These are phyloP conservation scores for Phortica magna DNA, from an alignment of 2,888 invertebrate genomes.

Conservation along the genomic window DNA sequence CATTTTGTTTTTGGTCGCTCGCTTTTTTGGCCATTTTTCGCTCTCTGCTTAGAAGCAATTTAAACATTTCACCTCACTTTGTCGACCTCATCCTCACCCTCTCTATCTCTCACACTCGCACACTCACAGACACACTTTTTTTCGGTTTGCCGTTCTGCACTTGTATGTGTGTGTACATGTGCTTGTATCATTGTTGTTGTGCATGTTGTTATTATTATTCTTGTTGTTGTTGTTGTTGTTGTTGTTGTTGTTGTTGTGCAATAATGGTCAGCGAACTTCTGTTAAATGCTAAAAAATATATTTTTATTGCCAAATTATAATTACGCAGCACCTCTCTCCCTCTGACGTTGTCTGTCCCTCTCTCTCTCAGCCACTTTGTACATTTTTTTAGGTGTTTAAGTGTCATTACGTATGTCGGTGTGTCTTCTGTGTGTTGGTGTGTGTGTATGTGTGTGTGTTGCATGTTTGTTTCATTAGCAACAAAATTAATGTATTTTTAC, in stretches of 20 bases:
- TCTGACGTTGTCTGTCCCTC: neutral
- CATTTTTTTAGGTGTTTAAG: constrained; percentile 6
- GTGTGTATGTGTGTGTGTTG: constrained; percentile 12
- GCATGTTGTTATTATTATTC: too few relatives aligned
- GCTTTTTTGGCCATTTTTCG: neutral
- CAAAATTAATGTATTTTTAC: constrained; percentile 24
- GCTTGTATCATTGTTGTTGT: neutral
- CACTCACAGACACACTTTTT: too few relatives aligned
- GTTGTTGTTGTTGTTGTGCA: neutral
- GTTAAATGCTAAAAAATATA: constrained; percentile 26
- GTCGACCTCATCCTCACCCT: too few relatives aligned
- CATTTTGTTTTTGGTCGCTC: neutral
- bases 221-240: constrained; percentile 13
- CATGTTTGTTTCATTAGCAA: constrained; percentile 30
- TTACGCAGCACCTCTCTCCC: neutral
- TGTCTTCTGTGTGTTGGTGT: neutral
- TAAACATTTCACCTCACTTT: too few relatives aligned
- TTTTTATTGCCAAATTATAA: constrained; percentile 29
- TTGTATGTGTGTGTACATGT: neutral
- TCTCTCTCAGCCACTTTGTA: neutral
- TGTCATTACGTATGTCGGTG: neutral
- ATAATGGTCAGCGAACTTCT: constrained; percentile 21
- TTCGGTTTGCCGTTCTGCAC: neutral
- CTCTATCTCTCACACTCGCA: too few relatives aligned
- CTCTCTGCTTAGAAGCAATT: neutral